A percentile compares a stretch with the other conserved stretches of the same genome.
These are phyloP conservation scores for Apis florea DNA, from an alignment of 1,140 invertebrate species.

Conservation along the genomic window DNA sequence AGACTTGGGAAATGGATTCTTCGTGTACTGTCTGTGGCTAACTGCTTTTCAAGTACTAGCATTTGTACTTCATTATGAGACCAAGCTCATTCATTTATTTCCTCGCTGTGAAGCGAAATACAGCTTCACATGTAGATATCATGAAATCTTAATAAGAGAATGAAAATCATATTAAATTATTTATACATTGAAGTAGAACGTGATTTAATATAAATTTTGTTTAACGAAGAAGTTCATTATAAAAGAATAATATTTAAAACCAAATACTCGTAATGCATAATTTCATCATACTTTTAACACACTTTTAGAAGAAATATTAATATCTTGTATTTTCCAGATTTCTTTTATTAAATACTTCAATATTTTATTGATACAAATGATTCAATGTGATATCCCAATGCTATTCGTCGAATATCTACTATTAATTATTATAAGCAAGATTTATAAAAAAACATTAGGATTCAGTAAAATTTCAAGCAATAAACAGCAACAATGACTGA, in stretches of 20 bases:
- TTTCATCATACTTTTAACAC: neutral
- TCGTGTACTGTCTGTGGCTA: neutral
- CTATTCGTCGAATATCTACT: too few species aligned
- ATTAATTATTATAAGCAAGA: too few species aligned
- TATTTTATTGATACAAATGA: too few species aligned
- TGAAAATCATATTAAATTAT: neutral
- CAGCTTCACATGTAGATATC: neutral
- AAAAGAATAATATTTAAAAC: neutral
- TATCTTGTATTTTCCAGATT: neutral
- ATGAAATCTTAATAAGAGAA: neutral
- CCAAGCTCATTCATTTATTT: neutral
- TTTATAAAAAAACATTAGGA: too few species aligned
- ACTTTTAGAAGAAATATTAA: too few species aligned
- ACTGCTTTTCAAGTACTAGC: neutral
- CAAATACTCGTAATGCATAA: neutral
- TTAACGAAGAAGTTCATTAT: neutral
- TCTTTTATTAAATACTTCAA: too few species aligned
- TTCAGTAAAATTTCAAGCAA: too few species aligned
- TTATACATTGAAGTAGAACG: too few species aligned
- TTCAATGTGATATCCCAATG: too few species aligned
- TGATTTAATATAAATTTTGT: neutral
- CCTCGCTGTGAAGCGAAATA: neutral
- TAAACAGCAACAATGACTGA: too few species aligned
- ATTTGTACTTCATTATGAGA: neutral
- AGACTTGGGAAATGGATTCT: neutral